Percentiles rank a stretch among this genome's conserved stretches.
Evolutionary conservation across 2,797 vertebrate species (phyloP).

Genomic region (Corythornis leucogaster): DNA sequence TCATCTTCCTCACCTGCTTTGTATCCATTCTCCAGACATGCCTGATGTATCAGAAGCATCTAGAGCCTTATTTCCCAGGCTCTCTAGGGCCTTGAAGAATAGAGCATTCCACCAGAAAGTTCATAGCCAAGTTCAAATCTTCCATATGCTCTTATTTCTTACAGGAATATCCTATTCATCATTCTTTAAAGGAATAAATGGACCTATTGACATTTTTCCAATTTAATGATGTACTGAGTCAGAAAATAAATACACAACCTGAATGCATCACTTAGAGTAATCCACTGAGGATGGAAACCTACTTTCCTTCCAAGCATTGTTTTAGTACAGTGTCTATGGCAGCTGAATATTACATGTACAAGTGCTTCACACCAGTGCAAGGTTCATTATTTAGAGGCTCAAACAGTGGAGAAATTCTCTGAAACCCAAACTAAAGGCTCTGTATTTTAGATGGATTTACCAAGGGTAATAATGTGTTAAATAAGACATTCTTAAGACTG

Average conservation of each 20-base stretch:
- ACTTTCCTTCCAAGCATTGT: not conserved
- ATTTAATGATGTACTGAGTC: not conserved
- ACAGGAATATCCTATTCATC: not conserved
- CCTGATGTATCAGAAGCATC: accelerated
- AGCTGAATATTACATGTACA: not conserved
- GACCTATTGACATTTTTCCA: not conserved
- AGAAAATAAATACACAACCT: not conserved
- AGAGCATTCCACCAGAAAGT: not conserved
- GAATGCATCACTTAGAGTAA: not conserved
- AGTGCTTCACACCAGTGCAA: not conserved
- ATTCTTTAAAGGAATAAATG: not conserved
- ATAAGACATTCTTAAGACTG: not conserved
- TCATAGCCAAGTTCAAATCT: not conserved
- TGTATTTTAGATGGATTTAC: not conserved
- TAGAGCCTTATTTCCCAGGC: not conserved
- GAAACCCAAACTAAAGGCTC: not conserved
- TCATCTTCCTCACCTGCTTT: not conserved
- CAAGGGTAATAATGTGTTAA: not conserved
- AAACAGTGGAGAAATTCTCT: not conserved
- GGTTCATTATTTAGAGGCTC: not conserved
- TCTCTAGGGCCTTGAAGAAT: not conserved
- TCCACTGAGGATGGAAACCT: not conserved
- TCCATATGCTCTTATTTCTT: not conserved
- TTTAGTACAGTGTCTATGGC: not conserved
- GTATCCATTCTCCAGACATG: not conserved